Base-by-base conservation (phyloP, 1,140 invertebrate genomes). In the Diachasma alloeum region DNA sequence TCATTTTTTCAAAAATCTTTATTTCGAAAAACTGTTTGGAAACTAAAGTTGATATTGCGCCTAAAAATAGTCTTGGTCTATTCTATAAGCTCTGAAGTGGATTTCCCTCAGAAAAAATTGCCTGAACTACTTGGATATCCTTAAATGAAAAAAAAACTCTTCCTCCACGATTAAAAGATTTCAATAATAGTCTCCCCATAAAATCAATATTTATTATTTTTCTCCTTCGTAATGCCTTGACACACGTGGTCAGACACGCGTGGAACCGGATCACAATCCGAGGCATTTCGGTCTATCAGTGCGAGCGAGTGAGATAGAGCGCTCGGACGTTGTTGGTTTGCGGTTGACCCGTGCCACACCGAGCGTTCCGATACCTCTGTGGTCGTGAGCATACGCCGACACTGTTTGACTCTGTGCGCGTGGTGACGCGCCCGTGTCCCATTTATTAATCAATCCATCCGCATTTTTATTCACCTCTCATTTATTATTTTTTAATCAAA, bases 311-410 rank as follows among this genome's bases (percentile, higher is more conserved):
- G 48, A 75, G 63, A 53, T 59, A 22, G 75, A 69, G 77, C 82
- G 81, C 83, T 82, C 85, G 84, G 84, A 86, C 83, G 79, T 84
- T 83, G 81, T 86, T 80, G 85, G 84, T 86, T 84, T 86, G 85
- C 80, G 86, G 86, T 87, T 82, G 83, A 84, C 82, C 83, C 81
- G 82, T 83, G 84, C 31, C 80, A 63, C 82, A 81, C 63, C 46
- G 66, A 31, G 72, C 79, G 74, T 81, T 81, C 71, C 80, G 82
- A 84, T 86, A 84, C 80, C 84, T 86, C 83, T 87, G 85, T 79
- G 85, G 86, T 86, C 75, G 78, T 17, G 70, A 74, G 74, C 69
- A 76, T 36, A 74, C 75, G 80, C 83, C 82, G 83, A 83, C 83
- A 59, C 37, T 76, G 46, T 68, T 76, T 67, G 26, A 76, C 74